Evolutionary conservation across 2,888 invertebrate species (phyloP).

Genomic region (Patella ulyssiponensis): DNA sequence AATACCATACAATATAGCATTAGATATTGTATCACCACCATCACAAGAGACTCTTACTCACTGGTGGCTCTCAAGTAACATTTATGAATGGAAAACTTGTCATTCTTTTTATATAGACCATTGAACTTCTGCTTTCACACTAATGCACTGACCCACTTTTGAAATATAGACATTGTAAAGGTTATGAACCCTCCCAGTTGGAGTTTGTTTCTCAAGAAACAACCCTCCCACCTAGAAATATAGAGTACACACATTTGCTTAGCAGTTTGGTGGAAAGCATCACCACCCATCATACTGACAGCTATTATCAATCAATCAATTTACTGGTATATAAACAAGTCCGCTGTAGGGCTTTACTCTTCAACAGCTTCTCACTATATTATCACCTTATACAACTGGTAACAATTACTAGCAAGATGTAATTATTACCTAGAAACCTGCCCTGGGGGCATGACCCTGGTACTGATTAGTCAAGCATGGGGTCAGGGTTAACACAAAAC

Average conservation of each 20-base stretch:
- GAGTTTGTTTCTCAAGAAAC: too few relatives aligned
- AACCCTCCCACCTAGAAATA: too few relatives aligned
- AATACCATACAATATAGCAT: too few relatives aligned
- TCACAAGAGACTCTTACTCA: too few relatives aligned
- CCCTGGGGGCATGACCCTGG: background rate
- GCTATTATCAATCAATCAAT: background rate
- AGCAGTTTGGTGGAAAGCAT: too few relatives aligned
- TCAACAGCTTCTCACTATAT: background rate
- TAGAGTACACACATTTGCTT: too few relatives aligned
- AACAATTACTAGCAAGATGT: background rate
- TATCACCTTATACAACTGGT: background rate
- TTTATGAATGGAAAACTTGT: too few relatives aligned
- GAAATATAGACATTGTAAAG: background rate
- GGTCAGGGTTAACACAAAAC: background rate
- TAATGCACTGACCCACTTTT: background rate
- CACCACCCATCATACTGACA: too few relatives aligned
- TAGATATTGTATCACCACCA: too few relatives aligned
- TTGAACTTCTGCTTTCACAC: too few relatives aligned
- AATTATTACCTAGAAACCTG: slow-evolving; percentile 5
- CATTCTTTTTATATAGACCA: too few relatives aligned
- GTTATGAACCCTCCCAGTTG: background rate
- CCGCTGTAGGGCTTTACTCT: background rate
- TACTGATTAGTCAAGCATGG: background rate
- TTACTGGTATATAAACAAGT: background rate
- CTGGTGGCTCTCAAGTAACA: too few relatives aligned